phyloP scores from a whole-genome alignment of 2,888 invertebrate genomes.

The Aleiodes alternator region DNA sequence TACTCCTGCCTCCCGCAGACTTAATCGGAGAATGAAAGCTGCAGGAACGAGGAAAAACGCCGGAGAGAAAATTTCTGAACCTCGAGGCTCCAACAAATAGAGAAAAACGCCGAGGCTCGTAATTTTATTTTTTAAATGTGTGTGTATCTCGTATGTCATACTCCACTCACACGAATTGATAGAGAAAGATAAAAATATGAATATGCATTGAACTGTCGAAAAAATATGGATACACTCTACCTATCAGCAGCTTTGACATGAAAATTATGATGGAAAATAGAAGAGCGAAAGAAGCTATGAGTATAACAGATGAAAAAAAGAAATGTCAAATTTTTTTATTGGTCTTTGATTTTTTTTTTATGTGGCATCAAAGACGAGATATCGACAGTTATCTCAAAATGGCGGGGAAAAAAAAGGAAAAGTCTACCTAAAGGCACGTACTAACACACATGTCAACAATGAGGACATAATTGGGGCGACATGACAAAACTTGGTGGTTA shows the following conservation, averaged over 20 bases:
- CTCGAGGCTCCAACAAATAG: neutral
- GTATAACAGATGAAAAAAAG: neutral
- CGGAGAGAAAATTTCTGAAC: too few relatives aligned
- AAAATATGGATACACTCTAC: neutral
- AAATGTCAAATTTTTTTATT: conserved; percentile 9
- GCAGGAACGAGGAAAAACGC: neutral
- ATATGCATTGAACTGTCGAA: conserved; percentile 26
- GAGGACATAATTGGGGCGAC: conserved; percentile 33
- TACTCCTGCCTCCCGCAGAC: neutral
- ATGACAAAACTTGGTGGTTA: conserved; percentile 26
- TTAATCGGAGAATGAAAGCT: neutral
- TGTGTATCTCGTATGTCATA: neutral
- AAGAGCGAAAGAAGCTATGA: neutral
- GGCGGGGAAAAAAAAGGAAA: neutral
- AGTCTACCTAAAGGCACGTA: neutral
- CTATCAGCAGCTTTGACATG: conserved; percentile 12
- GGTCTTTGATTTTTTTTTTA: neutral
- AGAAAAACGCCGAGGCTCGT: neutral
- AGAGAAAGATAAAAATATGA: neutral
- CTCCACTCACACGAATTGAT: neutral
- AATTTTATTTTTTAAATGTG: neutral
- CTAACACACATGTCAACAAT: conserved; percentile 7
- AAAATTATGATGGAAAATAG: conserved; percentile 5
- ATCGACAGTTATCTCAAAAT: conserved; percentile 27
- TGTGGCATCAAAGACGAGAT: neutral